Conservation (phyloP, 1,140 invertebrate genomes). For the Amphibalanus amphitrite region DNA sequence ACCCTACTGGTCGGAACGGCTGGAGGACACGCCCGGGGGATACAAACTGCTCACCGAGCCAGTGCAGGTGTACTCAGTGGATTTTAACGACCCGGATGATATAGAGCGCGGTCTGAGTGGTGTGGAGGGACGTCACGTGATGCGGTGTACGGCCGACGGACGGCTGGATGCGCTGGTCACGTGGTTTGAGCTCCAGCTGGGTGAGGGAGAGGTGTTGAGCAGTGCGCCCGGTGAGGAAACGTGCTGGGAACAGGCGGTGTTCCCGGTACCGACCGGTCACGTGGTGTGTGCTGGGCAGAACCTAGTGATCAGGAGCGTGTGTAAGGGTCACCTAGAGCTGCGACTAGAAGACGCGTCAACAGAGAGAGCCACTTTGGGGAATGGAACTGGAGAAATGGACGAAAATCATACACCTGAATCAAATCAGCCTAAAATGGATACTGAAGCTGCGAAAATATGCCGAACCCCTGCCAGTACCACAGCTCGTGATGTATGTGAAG, state of each 20-base stretch:
- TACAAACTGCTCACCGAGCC: conserved; percentile 39
- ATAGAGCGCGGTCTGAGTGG: conserved; percentile 28
- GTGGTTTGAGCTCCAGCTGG: conserved; percentile 55
- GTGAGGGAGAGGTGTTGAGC: conserved; percentile 39
- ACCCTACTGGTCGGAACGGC: conserved; percentile 48
- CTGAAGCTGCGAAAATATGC: no score
- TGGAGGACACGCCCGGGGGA: conserved; percentile 32
- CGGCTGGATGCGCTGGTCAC: conserved; percentile 41
- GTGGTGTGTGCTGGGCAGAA: not conserved
- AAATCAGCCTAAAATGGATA: no score
- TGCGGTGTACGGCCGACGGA: conserved; percentile 30
- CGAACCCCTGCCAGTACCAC: no score
- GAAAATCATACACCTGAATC: no score
- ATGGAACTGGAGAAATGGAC: no score
- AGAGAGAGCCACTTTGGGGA: no score
- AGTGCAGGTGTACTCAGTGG: conserved; percentile 34
- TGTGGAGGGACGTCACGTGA: conserved; percentile 24
- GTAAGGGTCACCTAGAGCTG: not conserved
- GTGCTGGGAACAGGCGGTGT: conserved; percentile 61
- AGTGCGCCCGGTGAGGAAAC: conserved; percentile 27
- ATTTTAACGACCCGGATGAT: conserved; percentile 43
- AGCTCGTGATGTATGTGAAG: no score
- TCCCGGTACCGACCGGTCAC: conserved; percentile 8
- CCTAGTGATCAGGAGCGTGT: conserved; percentile 6
- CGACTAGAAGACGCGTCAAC: no score